Evolutionary conservation across 2,888 invertebrate species (phyloP), one percentile per base, ranked within the genome.

Genomic region (Leucania comma): DNA sequence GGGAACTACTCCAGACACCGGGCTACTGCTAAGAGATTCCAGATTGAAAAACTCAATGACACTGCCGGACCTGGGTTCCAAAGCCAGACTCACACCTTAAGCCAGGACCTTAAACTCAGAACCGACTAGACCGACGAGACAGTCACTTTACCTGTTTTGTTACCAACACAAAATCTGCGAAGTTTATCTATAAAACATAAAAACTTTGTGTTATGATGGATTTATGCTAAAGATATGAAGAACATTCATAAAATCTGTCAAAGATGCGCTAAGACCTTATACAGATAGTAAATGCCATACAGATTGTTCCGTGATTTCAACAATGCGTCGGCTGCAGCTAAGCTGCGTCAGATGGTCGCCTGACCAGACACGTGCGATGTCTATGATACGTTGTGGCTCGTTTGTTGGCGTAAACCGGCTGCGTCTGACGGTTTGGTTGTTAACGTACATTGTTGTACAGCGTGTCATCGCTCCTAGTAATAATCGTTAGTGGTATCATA

Each of bases 361-460:
- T 51, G 42, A 51, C 6, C 72, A 20, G 8, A 20, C 32, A 51
- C 64, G 26, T 46, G 64, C 24, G 5, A 26, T 12, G 22, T 14
- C 20, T 35, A 42, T 42, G 29, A 29, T 50, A 61, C 38, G n/a
- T 50, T 26, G 26, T 8, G 50, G 50, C 20, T 64, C 42, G 17
- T 51, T 65, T 51, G 35, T 29, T 58, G 57, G 64, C 64, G 42
- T 20, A 9, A 22, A 14, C 24, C 26, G 14, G 17, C 20, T 69
- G 69, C 35, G 24, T 26, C 51, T 59, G 59, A 35, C 53, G 65
- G 35, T 22, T 72, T n/a, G 1, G 17, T 67, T 35, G 59, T 32
- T 29, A 48, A 17, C 24, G 12, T 32, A n/a, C 6, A 59, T 35
- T 69, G 32, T 51, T 46, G 54, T 68, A 22, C 35, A 71, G 48